Conservation (phyloP, 1,140 invertebrate species). For the Caenorhabditis briggsae region DNA sequence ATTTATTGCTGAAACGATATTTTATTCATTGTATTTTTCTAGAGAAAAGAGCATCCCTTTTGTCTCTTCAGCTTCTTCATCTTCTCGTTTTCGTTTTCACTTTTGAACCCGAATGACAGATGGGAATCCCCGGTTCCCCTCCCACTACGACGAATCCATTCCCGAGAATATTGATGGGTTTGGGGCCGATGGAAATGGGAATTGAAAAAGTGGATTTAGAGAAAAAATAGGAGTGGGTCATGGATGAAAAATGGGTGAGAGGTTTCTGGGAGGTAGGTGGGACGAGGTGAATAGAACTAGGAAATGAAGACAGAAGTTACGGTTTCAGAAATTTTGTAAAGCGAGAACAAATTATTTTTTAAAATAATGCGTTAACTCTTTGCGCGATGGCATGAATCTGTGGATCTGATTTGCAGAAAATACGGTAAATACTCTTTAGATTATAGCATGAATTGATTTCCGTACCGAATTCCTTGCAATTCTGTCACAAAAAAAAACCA, state of each 20-base stretch:
- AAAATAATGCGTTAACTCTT: no score
- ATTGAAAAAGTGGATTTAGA: not conserved
- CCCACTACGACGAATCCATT: not conserved
- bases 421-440: no score
- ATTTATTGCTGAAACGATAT: slow-evolving; percentile 53
- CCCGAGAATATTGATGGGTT: slow-evolving; percentile 49
- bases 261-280: not conserved
- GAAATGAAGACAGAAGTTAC: not conserved
- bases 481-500: no score
- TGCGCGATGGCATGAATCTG: no score
- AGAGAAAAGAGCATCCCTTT: not conserved
- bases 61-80: not conserved
- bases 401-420: no score
- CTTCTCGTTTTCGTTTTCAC: slow-evolving; percentile 1
- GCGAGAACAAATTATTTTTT: no score
- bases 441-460: no score
- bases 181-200: not conserved
- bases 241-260: not conserved
- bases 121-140: slow-evolving; percentile 9
- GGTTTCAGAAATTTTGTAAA: not conserved
- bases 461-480: no score
- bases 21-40: slow-evolving; percentile 56
- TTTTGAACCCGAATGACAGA: slow-evolving; percentile 27
- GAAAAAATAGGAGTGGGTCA: not conserved
- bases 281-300: not conserved